Evolutionary conservation across 2,797 vertebrate genomes (phyloP).

Genomic region (Synanceia verrucosa): DNA sequence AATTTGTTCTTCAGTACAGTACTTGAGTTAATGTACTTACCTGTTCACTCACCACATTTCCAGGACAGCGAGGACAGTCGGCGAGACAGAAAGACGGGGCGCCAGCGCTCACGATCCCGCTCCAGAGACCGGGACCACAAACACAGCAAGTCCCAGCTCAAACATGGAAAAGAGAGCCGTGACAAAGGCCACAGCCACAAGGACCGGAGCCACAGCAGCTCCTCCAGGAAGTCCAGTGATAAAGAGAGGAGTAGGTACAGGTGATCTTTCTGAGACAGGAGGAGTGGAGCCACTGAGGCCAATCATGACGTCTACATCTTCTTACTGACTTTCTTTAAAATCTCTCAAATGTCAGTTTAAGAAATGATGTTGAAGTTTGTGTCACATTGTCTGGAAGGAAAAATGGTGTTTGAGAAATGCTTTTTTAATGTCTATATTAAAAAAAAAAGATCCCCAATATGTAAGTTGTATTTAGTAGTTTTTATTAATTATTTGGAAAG

Average conservation of each 20-base stretch:
- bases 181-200: slow-evolving; percentile 74
- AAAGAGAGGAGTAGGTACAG: slow-evolving; percentile 81
- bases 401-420: background rate
- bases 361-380: background rate
- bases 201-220: slow-evolving; percentile 85
- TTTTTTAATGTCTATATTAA: slow-evolving; percentile 28
- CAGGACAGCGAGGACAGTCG: slow-evolving; percentile 82
- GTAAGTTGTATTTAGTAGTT: background rate
- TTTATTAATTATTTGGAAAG: no score
- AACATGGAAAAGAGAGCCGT: slow-evolving; percentile 77
- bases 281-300: background rate
- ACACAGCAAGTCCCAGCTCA: slow-evolving; percentile 71
- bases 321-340: background rate
- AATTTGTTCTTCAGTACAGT: background rate
- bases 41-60: background rate
- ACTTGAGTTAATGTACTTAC: background rate
- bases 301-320: background rate
- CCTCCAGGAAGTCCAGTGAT: slow-evolving; percentile 88
- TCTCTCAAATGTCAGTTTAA: background rate
- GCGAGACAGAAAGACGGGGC: slow-evolving; percentile 78
- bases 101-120: slow-evolving; percentile 80
- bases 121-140: slow-evolving; percentile 74
- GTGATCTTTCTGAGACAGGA: slow-evolving; percentile 33
- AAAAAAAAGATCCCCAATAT: background rate
- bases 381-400: slow-evolving; percentile 2